Percentiles rank a stretch among this genome's conserved stretches.
Evolutionary conservation across 2,888 invertebrate species (phyloP).

Genomic region (Corythucha ciliata): DNA sequence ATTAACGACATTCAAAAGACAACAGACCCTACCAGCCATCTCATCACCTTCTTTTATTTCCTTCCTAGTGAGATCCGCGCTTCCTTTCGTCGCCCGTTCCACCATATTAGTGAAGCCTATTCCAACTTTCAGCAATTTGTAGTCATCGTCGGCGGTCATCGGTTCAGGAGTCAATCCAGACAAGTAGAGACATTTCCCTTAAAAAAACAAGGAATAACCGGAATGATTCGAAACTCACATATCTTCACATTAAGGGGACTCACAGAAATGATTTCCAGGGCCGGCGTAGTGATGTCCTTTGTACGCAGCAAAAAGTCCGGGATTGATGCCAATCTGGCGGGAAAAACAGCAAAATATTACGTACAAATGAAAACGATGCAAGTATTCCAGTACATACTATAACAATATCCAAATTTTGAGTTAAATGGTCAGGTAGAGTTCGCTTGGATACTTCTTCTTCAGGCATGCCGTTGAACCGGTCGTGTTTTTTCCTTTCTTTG

Average conservation of each 20-base stretch:
- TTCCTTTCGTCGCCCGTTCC: constrained; percentile 87
- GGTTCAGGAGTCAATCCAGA: constrained; percentile 90
- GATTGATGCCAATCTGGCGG: constrained; percentile 91
- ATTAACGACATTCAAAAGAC: neutral
- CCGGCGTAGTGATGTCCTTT: constrained; percentile 98
- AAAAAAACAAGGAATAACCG: constrained; percentile 30
- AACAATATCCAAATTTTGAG: constrained; percentile 90
- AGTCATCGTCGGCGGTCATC: constrained; percentile 94
- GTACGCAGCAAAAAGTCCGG: constrained; percentile 92
- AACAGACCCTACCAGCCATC: neutral
- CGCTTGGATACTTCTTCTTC: constrained; percentile 92
- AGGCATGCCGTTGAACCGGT: constrained; percentile 91
- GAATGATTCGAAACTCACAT: neutral
- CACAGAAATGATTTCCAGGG: constrained; percentile 96
- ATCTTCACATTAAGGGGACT: constrained; percentile 39
- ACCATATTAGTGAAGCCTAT: constrained; percentile 99
- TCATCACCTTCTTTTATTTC: constrained; percentile 77
- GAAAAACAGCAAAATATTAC: constrained; percentile 7
- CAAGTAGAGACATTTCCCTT: constrained; percentile 88
- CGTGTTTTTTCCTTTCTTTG: constrained; percentile 87
- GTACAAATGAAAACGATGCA: constrained; percentile 1
- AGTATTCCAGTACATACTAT: constrained; percentile 68
- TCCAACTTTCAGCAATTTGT: constrained; percentile 81
- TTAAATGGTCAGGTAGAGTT: constrained; percentile 88
- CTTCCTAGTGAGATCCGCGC: constrained; percentile 85